These are phyloP conservation scores for Patella ulyssiponensis DNA, from an alignment of 2,888 invertebrate genomes.

Conservation along the genomic window DNA sequence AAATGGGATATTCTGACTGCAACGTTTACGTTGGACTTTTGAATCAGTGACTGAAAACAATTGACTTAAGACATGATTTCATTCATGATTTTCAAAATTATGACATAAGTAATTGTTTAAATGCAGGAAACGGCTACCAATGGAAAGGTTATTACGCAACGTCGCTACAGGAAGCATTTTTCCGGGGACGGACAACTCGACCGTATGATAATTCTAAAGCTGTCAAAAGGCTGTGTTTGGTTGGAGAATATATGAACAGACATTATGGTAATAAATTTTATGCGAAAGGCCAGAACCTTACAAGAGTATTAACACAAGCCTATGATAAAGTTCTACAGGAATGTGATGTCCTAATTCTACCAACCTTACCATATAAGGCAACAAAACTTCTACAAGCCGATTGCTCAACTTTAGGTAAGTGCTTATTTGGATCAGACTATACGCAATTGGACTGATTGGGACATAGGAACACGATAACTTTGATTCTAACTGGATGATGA, in stretches of 20 bases:
- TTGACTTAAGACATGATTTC: too few relatives aligned
- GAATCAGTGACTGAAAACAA: too few relatives aligned
- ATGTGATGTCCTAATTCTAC: constrained; percentile 60
- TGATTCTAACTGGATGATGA: too few relatives aligned
- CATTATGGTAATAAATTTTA: constrained; percentile 48
- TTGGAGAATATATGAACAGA: constrained; percentile 41
- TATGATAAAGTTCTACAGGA: constrained; percentile 51
- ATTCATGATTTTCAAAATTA: too few relatives aligned
- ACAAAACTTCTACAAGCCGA: constrained; percentile 33
- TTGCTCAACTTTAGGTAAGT: constrained; percentile 3
- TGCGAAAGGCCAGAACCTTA: constrained; percentile 48
- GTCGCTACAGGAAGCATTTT: constrained; percentile 39
- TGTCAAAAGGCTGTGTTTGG: constrained; percentile 34
- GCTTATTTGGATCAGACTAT: too few relatives aligned
- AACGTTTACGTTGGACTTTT: too few relatives aligned
- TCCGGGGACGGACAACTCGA: constrained; percentile 31
- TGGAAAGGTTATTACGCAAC: constrained; percentile 41
- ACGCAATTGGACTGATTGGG: too few relatives aligned
- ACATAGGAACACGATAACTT: too few relatives aligned
- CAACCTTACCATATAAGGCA: constrained; percentile 51
- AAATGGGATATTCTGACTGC: too few relatives aligned
- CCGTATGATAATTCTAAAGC: constrained; percentile 35
- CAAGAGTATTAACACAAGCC: constrained; percentile 37
- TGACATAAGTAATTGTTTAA: too few relatives aligned
- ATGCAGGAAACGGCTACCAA: constrained; percentile 42